Conservation (phyloP, 2,888 invertebrate genomes). For the Homarus gammarus region DNA sequence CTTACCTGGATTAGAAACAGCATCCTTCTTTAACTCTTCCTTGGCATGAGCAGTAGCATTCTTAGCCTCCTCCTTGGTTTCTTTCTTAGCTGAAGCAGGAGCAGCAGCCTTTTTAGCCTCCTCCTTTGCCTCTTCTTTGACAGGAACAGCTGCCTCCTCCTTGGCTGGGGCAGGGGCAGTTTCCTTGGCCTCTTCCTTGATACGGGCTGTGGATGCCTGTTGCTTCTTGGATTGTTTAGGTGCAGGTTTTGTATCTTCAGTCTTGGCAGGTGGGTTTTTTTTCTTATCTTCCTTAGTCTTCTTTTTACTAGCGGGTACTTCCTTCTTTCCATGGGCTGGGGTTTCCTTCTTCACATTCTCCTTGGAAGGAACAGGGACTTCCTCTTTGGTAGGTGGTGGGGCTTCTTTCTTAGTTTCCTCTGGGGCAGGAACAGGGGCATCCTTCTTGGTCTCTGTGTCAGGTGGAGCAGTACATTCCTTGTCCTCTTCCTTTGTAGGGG, state of each 20-base stretch:
- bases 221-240: neutral
- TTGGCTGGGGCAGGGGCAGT: neutral
- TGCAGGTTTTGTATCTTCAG: neutral
- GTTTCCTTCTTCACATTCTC: neutral
- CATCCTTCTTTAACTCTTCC: neutral
- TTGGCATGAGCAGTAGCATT: neutral
- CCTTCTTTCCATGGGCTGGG: neutral
- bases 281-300: slow-evolving; percentile 5
- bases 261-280: neutral
- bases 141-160: neutral
- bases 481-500: slow-evolving; percentile 14
- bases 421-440: neutral
- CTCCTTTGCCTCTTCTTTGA: neutral
- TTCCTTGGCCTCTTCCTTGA: slow-evolving; percentile 5
- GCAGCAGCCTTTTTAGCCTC: neutral
- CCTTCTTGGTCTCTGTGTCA: neutral
- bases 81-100: neutral
- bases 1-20: neutral
- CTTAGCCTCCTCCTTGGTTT: neutral
- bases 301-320: neutral
- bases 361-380: neutral
- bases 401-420: slow-evolving; percentile 10
- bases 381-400: neutral
- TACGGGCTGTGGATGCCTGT: neutral
- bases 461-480: neutral